Conservation (phyloP, 2,888 invertebrate species). For the Stenichneumon culpator region DNA sequence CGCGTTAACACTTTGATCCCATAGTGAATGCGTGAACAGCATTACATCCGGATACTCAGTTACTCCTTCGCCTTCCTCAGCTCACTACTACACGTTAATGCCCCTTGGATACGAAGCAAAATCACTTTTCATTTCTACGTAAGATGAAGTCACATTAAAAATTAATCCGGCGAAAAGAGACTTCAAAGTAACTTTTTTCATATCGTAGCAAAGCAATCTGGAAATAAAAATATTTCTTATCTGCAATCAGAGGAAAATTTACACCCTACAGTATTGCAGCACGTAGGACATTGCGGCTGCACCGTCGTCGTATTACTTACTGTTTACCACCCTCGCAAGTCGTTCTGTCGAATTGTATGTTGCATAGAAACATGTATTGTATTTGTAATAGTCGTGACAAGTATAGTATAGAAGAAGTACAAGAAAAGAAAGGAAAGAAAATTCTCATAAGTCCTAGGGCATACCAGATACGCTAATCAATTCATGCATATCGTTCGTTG, state of each 20-base stretch:
- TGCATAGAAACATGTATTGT: slow-evolving; percentile 18
- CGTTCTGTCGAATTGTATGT: slow-evolving; percentile 9
- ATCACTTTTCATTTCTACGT: neutral
- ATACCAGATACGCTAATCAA: slow-evolving; percentile 41
- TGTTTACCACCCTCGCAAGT: slow-evolving; percentile 19
- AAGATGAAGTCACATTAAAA: neutral
- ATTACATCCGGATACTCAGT: neutral
- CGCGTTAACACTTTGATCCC: slow-evolving; percentile 37
- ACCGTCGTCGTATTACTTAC: slow-evolving; percentile 51
- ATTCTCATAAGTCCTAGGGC: slow-evolving; percentile 8
- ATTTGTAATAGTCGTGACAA: slow-evolving; percentile 17
- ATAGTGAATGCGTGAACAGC: slow-evolving; percentile 34
- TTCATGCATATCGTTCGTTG: slow-evolving; percentile 50
- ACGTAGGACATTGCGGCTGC: neutral
- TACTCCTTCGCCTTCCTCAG: neutral
- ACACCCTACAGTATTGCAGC: neutral
- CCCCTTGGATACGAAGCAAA: neutral
- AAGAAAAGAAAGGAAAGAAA: slow-evolving; percentile 30
- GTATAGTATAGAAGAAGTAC: slow-evolving; percentile 7
- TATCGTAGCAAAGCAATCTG: neutral
- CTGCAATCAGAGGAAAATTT: neutral
- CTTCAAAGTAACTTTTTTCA: neutral
- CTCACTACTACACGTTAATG: neutral
- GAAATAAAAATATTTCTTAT: neutral
- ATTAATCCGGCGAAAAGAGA: neutral